A percentile compares a stretch with the other conserved stretches of the same genome.
Evolutionary conservation across 2,888 invertebrate genomes (phyloP).

Genomic region (Cosmia pyralina): DNA sequence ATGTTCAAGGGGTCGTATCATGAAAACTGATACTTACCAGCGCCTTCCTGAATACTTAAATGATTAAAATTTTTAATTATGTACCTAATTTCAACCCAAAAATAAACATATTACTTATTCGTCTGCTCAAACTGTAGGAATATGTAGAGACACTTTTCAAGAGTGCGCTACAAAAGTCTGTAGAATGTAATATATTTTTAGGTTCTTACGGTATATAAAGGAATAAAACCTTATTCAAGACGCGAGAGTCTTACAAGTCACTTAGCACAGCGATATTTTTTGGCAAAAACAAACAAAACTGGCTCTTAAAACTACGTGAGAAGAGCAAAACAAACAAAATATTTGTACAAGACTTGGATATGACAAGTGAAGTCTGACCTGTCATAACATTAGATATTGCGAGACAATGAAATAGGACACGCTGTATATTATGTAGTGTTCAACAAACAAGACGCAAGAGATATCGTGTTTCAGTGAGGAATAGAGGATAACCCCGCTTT

Average conservation of each 20-base stretch:
- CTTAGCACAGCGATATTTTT: conserved; percentile 10
- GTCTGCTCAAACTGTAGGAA: neutral
- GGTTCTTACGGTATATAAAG: neutral
- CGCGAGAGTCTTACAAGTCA: neutral
- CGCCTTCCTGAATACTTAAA: neutral
- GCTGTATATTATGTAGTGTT: conserved; percentile 29
- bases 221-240: conserved; percentile 2
- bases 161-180: neutral
- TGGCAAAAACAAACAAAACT: conserved; percentile 14
- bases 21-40: too few species aligned
- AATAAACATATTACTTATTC: neutral
- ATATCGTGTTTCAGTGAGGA: neutral
- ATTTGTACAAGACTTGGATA: conserved; percentile 26
- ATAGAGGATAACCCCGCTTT: neutral
- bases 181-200: neutral
- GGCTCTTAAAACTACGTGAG: conserved; percentile 12
- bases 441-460: conserved; percentile 8
- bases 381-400: conserved; percentile 42
- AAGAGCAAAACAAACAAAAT: conserved; percentile 26
- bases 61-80: too few species aligned
- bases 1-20: too few species aligned
- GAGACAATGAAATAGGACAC: conserved; percentile 26
- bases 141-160: neutral
- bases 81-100: neutral
- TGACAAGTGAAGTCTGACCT: conserved; percentile 30